phyloP scores from a whole-genome alignment of 2,888 invertebrate genomes.

The Amphipoea oculea region DNA sequence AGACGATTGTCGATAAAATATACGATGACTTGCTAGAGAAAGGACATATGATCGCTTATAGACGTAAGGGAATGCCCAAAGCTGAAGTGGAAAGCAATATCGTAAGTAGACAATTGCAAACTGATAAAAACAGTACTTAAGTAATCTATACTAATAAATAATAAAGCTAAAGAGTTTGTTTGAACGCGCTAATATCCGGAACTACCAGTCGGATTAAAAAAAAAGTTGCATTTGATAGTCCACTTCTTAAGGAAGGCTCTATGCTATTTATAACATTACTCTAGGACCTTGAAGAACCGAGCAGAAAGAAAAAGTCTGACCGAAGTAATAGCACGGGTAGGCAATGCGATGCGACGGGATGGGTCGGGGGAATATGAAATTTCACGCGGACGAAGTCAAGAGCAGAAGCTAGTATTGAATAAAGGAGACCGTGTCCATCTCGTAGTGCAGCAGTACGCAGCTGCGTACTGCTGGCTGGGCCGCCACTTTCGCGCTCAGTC shows the following conservation, averaged over 20 bases:
- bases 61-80: slow-evolving; percentile 64
- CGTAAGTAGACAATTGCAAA: slow-evolving; percentile 45
- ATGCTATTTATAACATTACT: too few relatives aligned
- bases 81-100: slow-evolving; percentile 36
- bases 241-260: too few relatives aligned
- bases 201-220: too few relatives aligned
- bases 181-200: neutral
- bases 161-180: neutral
- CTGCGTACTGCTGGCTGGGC: too few relatives aligned
- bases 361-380: too few relatives aligned
- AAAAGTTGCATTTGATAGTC: too few relatives aligned
- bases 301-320: too few relatives aligned
- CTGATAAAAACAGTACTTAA: neutral
- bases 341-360: too few relatives aligned
- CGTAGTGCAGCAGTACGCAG: too few relatives aligned
- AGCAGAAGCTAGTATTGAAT: neutral
- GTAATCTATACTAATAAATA: neutral
- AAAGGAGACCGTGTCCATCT: neutral
- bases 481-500: too few relatives aligned
- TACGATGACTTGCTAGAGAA: slow-evolving; percentile 80
- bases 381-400: neutral
- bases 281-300: too few relatives aligned
- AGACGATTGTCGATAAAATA: slow-evolving; percentile 81
- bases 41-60: slow-evolving; percentile 74
- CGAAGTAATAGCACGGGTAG: too few relatives aligned